These are phyloP conservation scores for Tragopan temminckii DNA, from an alignment of 2,797 vertebrate species.

Conservation along the genomic window DNA sequence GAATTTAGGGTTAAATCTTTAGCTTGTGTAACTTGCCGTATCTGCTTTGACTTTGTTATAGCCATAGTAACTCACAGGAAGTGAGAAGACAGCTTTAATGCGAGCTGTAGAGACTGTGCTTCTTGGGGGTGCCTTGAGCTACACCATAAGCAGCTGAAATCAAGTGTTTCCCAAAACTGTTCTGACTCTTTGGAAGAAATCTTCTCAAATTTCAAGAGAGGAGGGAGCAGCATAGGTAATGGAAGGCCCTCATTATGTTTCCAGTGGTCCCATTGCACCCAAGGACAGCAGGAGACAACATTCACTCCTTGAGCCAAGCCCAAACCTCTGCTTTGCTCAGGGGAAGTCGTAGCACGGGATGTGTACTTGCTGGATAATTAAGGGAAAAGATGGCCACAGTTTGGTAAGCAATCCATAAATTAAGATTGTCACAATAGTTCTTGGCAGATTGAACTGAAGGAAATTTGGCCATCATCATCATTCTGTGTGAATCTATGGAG, in stretches of 20 bases:
- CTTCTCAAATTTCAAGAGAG: not conserved
- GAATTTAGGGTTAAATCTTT: not conserved
- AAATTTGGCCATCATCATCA: not conserved
- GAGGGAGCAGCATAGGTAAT: not conserved
- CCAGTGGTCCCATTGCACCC: not conserved
- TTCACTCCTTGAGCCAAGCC: not conserved
- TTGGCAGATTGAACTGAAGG: not conserved
- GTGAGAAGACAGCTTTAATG: not conserved
- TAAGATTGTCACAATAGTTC: not conserved
- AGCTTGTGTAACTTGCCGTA: not conserved
- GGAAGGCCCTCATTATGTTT: not conserved
- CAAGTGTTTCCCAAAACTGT: too few species aligned
- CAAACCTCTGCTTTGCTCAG: not conserved
- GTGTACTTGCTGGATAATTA: not conserved
- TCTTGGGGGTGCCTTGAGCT: not conserved
- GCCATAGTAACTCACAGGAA: not conserved
- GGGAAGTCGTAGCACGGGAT: not conserved
- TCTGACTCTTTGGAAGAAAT: not conserved
- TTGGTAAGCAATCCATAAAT: constrained; percentile 37
- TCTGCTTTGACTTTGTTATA: not conserved
- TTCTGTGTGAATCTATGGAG: not conserved
- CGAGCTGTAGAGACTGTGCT: not conserved
- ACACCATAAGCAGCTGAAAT: not conserved
- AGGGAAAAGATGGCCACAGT: constrained; percentile 15
- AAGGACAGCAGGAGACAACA: not conserved